These are phyloP conservation scores for Ictalurus furcatus DNA, from an alignment of 2,113 vertebrate species.

Conservation along the genomic window DNA sequence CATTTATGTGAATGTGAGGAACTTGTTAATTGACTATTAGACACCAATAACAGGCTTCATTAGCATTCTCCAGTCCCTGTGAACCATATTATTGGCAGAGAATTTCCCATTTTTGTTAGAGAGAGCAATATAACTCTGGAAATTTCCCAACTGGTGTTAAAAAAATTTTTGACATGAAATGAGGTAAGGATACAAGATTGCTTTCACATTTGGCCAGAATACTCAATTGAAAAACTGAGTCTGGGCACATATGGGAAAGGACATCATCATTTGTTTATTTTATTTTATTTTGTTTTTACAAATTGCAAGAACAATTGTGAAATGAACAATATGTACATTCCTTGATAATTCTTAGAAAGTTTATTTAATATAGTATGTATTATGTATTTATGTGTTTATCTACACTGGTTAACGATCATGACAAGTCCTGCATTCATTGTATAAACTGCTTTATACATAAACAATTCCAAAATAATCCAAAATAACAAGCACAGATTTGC, in stretches of 20 bases:
- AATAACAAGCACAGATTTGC: neutral
- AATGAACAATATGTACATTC: neutral
- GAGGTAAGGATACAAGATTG: neutral
- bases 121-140: neutral
- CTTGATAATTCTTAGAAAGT: neutral
- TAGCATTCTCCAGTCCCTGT: neutral
- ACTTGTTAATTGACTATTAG: conserved; percentile 22
- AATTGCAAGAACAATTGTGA: neutral
- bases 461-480: neutral
- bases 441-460: neutral
- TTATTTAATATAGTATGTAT: neutral
- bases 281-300: too few species aligned
- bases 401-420: neutral
- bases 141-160: neutral
- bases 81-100: conserved; percentile 21
- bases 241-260: neutral
- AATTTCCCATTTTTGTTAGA: neutral
- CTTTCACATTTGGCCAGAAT: neutral
- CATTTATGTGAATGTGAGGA: conserved; percentile 26
- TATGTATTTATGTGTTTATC: neutral
- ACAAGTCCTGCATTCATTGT: neutral
- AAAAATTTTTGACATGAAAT: neutral
- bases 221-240: neutral
- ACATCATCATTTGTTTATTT: neutral
- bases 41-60: conserved; percentile 26